These are phyloP conservation scores for Asteroscopus sphinx DNA, from an alignment of 2,888 invertebrate species.

Conservation along the genomic window DNA sequence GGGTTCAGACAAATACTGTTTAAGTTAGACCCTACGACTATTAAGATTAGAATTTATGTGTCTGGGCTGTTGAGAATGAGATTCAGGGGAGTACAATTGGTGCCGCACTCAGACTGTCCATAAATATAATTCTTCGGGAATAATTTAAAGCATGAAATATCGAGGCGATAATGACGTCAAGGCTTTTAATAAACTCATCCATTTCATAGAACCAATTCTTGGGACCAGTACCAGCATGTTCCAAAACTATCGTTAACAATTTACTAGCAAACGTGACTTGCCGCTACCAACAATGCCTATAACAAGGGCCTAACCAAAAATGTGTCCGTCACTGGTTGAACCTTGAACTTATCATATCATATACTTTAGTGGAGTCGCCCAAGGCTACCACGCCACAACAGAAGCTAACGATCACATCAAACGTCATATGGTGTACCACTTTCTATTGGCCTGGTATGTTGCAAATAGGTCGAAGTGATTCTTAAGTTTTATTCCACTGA, in stretches of 20 bases:
- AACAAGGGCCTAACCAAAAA: constrained; percentile 39
- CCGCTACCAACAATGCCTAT: constrained; percentile 27
- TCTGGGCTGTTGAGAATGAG: too few relatives aligned
- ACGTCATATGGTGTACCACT: constrained; percentile 49
- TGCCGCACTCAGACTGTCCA: too few relatives aligned
- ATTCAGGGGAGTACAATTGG: constrained; percentile 4
- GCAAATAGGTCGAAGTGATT: constrained; percentile 33
- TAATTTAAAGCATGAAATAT: constrained; percentile 1
- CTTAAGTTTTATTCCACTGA: constrained; percentile 3
- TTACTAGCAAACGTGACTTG: constrained; percentile 42
- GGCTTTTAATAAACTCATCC: constrained; percentile 4
- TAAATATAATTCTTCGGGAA: not conserved
- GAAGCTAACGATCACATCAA: constrained; percentile 68
- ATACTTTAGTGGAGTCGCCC: constrained; percentile 60
- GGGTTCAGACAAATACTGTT: constrained; percentile 33
- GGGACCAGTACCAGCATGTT: constrained; percentile 37
- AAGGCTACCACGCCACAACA: constrained; percentile 64
- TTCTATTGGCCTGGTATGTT: constrained; percentile 29
- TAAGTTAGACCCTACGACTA: constrained; percentile 26
- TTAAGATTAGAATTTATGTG: constrained; percentile 47
- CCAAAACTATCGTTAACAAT: constrained; percentile 37
- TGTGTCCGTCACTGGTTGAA: constrained; percentile 54
- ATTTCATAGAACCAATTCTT: constrained; percentile 28
- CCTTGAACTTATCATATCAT: constrained; percentile 75
- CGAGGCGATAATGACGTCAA: constrained; percentile 7